Evolutionary conservation across 92 coral and sea anemone species (phyloP).

Genomic region (Phenganax marumi): DNA sequence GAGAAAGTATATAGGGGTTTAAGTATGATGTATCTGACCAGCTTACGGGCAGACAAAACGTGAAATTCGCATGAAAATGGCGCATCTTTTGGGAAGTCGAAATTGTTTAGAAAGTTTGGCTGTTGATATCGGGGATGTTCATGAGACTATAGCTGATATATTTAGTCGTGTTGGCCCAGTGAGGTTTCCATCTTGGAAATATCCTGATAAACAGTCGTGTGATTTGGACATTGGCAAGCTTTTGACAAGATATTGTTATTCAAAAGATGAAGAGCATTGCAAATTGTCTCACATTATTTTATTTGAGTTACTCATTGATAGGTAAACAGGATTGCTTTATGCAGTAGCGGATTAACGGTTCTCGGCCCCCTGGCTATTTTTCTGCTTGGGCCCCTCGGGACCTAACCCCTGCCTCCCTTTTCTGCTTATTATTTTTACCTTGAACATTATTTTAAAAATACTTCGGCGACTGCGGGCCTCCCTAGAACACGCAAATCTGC

Average conservation of each 20-base stretch:
- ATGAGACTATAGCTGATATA: conserved; percentile 69
- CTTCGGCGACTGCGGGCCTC: too few relatives aligned
- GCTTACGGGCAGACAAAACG: not conserved
- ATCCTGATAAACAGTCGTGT: conserved; percentile 91
- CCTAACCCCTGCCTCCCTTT: too few relatives aligned
- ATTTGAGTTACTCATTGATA: conserved; percentile 96
- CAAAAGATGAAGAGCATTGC: conserved; percentile 87
- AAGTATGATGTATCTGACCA: not conserved
- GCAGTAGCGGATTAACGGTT: too few relatives aligned
- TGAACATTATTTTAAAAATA: too few relatives aligned
- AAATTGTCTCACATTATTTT: conserved; percentile 94
- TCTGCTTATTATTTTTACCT: too few relatives aligned
- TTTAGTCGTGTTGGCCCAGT: conserved; percentile 84
- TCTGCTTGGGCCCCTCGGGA: too few relatives aligned
- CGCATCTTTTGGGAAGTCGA: conserved; percentile 87
- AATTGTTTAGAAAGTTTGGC: conserved; percentile 83
- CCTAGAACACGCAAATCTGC: too few relatives aligned
- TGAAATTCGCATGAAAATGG: conserved; percentile 50
- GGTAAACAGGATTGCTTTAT: conserved; percentile 50
- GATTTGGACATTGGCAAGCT: conserved; percentile 89
- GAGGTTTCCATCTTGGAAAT: conserved; percentile 95
- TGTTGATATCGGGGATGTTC: conserved; percentile 78
- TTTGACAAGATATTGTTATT: conserved; percentile 74
- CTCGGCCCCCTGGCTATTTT: too few relatives aligned
- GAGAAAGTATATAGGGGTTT: not conserved